Conservation (phyloP, 2,888 invertebrate species). For the Apotomis capreana region DNA sequence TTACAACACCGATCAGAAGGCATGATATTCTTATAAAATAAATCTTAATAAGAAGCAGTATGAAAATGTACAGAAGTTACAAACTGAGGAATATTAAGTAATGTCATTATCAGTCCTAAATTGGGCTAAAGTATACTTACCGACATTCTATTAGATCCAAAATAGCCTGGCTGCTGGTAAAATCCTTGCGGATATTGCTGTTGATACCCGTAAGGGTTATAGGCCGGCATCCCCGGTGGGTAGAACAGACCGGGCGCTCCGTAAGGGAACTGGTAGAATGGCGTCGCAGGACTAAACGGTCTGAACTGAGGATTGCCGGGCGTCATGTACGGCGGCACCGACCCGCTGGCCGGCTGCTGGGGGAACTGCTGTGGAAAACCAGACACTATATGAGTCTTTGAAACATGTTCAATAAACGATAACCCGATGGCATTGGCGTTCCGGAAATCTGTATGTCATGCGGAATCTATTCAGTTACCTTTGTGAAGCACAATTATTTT, state of each 20-base stretch:
- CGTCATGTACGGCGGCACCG: constrained; percentile 67
- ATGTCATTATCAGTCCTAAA: too few species aligned
- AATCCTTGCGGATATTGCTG: constrained; percentile 66
- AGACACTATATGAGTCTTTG: not conserved
- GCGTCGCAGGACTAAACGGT: constrained; percentile 71
- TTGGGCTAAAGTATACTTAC: constrained; percentile 69
- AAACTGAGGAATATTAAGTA: too few species aligned
- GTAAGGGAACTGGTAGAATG: constrained; percentile 80
- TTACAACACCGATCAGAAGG: not conserved
- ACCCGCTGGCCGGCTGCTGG: constrained; percentile 49
- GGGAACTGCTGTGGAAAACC: constrained; percentile 58
- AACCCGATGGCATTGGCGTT: not conserved
- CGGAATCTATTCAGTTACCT: too few species aligned
- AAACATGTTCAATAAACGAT: not conserved
- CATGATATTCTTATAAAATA: too few species aligned
- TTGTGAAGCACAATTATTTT: too few species aligned
- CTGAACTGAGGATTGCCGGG: constrained; percentile 70
- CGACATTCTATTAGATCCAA: constrained; percentile 79
- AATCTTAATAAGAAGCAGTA: too few species aligned
- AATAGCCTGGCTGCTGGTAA: constrained; percentile 72
- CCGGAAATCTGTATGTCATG: not conserved
- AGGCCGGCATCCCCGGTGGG: constrained; percentile 65
- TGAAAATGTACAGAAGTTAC: too few species aligned
- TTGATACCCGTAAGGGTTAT: constrained; percentile 75
- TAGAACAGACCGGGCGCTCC: constrained; percentile 70